Evolutionary conservation across 2,888 invertebrate genomes (phyloP).

Genomic region (Hyles lineata): DNA sequence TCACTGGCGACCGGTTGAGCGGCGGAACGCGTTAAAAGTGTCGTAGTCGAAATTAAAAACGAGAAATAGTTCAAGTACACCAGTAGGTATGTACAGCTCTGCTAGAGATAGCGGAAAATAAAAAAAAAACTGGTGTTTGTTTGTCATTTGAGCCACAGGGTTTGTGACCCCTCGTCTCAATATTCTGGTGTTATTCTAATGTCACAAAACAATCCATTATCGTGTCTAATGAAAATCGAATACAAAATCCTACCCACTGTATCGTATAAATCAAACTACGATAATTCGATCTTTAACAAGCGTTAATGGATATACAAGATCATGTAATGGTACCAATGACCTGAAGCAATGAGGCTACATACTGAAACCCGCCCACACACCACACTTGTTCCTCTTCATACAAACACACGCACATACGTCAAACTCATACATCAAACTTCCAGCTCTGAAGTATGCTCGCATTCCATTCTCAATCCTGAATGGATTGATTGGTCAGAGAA

Average conservation of each 20-base stretch:
- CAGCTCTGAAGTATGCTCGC: background rate
- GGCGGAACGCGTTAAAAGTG: constrained; percentile 17
- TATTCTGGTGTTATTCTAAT: background rate
- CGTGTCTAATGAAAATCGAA: background rate
- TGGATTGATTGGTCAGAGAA: background rate
- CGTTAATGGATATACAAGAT: background rate
- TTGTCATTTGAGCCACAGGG: background rate
- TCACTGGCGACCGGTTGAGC: constrained; percentile 3
- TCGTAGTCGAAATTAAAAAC: constrained; percentile 10
- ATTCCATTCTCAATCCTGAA: constrained; percentile 5
- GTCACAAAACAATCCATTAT: background rate
- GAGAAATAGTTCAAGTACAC: constrained; percentile 20
- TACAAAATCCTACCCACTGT: background rate
- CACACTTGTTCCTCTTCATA: background rate
- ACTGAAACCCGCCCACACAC: background rate
- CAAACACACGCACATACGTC: background rate
- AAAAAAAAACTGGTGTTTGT: background rate
- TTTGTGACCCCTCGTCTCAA: background rate
- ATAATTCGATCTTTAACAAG: background rate
- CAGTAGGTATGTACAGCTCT: constrained; percentile 12
- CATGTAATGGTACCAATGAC: background rate
- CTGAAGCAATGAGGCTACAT: too few relatives aligned
- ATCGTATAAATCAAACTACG: too few relatives aligned
- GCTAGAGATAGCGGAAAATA: background rate
- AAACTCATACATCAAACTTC: background rate